Base-by-base conservation (phyloP, 2,888 invertebrate genomes). In the Craniophora ligustri region DNA sequence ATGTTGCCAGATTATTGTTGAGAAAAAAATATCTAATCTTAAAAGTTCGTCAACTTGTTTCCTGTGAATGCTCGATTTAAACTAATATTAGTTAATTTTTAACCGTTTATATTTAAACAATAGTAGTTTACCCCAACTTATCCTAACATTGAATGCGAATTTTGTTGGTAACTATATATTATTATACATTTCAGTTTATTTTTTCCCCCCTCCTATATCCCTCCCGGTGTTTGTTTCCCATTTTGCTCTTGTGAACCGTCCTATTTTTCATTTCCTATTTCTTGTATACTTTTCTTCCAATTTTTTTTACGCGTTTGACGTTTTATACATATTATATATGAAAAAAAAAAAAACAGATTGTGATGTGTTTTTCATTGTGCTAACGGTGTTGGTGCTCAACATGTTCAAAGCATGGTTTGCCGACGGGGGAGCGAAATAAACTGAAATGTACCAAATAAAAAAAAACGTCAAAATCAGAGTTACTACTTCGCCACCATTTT, bases 141-240 rank as follows among this genome's bases (percentile, higher is more conserved):
- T 79, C 91, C 90, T 90, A 89, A 90, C 85, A 88, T 68, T 78
- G 89, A 90, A 90, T 92, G 89, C 85, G 60, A 76, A 71, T 79
- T 85, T 78, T 81, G 79, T 89, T 88, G 84, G 86, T 87, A 88
- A 87, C 86, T 86, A 79, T 88, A 76, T 88, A 87, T 87, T 89
- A 87, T 88, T 91, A 91, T 91, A 92, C 93, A 93, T 93, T 93
- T 93, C 93, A 93, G 92, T 93, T 92, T 92, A 92, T 92, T 92
- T 92, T 88, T 78, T 81, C 80, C 79, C 84, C 78, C 76, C 70
- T 72, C 80, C 80, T 67, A 72, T 67, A 72, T 57, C 79, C 82
- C 82, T 76, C 38, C 85, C 82, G 89, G 87, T 91, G 87, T 85
- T 75, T 88, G 89, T 81, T 73, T 69, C 76, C 61, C 59, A 32